These are phyloP conservation scores for Amblyjoppa proteus DNA, from an alignment of 2,888 invertebrate genomes.

Conservation along the genomic window DNA sequence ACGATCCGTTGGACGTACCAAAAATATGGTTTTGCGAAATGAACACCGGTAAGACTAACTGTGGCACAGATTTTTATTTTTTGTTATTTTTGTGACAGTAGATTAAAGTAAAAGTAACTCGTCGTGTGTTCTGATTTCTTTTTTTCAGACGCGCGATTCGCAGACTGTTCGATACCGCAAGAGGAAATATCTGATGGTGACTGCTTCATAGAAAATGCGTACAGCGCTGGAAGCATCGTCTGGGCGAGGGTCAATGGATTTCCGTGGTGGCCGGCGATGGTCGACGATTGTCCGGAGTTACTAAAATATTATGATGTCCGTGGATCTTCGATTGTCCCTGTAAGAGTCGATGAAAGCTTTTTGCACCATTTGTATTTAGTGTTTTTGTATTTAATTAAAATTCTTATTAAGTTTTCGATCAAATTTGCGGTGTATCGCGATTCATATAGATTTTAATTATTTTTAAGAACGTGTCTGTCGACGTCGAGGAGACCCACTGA, in stretches of 20 bases:
- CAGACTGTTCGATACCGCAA: constrained; percentile 86
- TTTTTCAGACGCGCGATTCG: constrained; percentile 73
- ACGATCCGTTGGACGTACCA: constrained; percentile 88
- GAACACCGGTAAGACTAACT: constrained; percentile 86
- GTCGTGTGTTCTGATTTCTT: too few relatives aligned
- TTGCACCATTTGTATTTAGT: too few relatives aligned
- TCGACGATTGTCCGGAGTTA: constrained; percentile 89
- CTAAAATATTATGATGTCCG: constrained; percentile 68
- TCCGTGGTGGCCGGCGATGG: constrained; percentile 92
- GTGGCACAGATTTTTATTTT: constrained; percentile 12
- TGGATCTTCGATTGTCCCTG: constrained; percentile 59
- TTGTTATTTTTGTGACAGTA: not conserved
- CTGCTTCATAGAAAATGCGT: constrained; percentile 87
- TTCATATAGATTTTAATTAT: not conserved
- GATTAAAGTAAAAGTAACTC: not conserved
- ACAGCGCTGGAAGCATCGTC: constrained; percentile 89
- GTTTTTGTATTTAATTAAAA: too few relatives aligned
- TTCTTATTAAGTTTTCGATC: not conserved
- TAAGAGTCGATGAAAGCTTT: constrained; percentile 50
- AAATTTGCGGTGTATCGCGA: not conserved
- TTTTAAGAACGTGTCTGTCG: not conserved
- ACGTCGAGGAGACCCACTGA: too few relatives aligned
- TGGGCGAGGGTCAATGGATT: constrained; percentile 88
- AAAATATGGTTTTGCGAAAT: constrained; percentile 88
- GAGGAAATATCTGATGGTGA: constrained; percentile 84